Evolutionary conservation across 2,888 invertebrate genomes (phyloP).

Genomic region (Agrypnus murinus): DNA sequence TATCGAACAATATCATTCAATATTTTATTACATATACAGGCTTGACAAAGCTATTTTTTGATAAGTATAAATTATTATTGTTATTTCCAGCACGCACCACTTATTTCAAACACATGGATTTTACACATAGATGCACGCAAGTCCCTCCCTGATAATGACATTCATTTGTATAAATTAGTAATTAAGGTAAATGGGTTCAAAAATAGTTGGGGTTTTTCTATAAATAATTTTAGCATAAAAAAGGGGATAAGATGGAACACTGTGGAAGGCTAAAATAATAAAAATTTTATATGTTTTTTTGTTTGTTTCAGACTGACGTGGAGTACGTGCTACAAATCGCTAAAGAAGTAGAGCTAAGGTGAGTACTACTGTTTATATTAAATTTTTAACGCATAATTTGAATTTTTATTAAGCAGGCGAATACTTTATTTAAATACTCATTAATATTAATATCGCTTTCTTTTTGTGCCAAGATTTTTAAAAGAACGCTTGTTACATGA

Average conservation of each 20-base stretch:
- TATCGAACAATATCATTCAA: no score
- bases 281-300: background rate
- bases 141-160: background rate
- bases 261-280: no score
- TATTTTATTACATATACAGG: no score
- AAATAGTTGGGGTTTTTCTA: background rate
- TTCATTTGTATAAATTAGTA: background rate
- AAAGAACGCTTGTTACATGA: background rate
- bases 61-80: background rate
- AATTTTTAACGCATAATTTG: conserved; percentile 4
- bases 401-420: conserved; percentile 4
- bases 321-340: conserved; percentile 85
- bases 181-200: background rate
- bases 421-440: conserved; percentile 1
- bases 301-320: conserved; percentile 79
- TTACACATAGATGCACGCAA: conserved; percentile 1
- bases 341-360: conserved; percentile 84
- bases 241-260: background rate
- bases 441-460: conserved; percentile 18
- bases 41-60: conserved; percentile 1
- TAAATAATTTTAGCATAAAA: background rate
- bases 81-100: conserved; percentile 3
- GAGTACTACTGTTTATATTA: conserved; percentile 68
- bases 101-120: background rate
- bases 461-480: background rate